A percentile compares a stretch with the other conserved stretches of the same genome.
Conservation (phyloP, 1,140 invertebrate genomes). For the Gonatopus flavifemur region DNA sequence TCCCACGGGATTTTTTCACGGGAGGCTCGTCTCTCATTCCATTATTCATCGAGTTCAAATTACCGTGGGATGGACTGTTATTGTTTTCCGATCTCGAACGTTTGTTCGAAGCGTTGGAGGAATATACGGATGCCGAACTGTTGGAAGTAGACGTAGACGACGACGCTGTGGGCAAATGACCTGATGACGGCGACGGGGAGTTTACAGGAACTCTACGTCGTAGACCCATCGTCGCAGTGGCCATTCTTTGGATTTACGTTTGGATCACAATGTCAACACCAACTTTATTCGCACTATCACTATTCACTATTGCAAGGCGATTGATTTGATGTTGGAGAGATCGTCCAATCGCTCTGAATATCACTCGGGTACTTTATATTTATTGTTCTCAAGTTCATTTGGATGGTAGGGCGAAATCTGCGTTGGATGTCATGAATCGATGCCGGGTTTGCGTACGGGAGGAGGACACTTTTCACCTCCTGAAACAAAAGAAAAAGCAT, state of each 20-base stretch:
- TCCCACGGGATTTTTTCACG: constrained; percentile 48
- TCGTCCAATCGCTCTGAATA: too few species aligned
- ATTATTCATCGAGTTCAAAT: constrained; percentile 48
- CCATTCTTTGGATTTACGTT: too few species aligned
- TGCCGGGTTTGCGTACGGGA: too few species aligned
- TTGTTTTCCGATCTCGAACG: constrained; percentile 55
- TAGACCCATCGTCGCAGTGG: constrained; percentile 53
- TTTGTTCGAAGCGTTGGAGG: constrained; percentile 40
- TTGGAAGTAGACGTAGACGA: constrained; percentile 3
- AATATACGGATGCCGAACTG: constrained; percentile 23
- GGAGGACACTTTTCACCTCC: too few species aligned
- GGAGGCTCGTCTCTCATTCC: constrained; percentile 43
- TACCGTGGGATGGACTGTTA: constrained; percentile 55
- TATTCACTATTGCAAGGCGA: too few species aligned
- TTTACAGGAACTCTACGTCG: constrained; percentile 53
- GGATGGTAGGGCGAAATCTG: too few species aligned
- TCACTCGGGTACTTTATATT: too few species aligned
- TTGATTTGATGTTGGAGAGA: too few species aligned
- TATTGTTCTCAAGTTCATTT: too few species aligned
- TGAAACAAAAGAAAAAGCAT: constrained; percentile 26
- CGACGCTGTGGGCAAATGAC: constrained; percentile 21
- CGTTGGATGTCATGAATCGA: too few species aligned
- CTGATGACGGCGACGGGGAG: constrained; percentile 31
- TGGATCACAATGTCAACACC: too few species aligned
- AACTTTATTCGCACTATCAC: too few species aligned